These are phyloP conservation scores for Triplophysa yarkandensis DNA, from an alignment of 2,797 vertebrate species.

Conservation along the genomic window DNA sequence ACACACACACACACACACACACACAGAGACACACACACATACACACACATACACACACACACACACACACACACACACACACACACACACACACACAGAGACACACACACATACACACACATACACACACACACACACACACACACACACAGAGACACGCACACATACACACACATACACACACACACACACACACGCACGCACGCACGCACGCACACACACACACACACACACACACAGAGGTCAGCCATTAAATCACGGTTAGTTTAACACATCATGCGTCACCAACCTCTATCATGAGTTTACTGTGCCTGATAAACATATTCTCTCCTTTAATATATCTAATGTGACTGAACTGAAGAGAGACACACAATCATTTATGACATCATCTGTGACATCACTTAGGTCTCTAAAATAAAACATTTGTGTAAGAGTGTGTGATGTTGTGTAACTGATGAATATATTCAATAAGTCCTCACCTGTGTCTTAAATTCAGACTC, in stretches of 20 bases:
- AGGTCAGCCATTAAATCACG: neutral
- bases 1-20: too few relatives aligned
- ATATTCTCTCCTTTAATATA: conserved; percentile 89
- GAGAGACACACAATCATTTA: conserved; percentile 57
- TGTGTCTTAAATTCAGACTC: conserved; percentile 86
- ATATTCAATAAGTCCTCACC: conserved; percentile 69
- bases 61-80: neutral
- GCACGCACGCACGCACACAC: neutral
- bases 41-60: neutral
- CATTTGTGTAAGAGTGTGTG: too few relatives aligned
- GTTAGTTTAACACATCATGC: conserved; percentile 37
- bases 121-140: too few relatives aligned
- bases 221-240: conserved; percentile 17
- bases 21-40: too few relatives aligned
- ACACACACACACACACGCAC: neutral
- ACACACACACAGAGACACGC: too few relatives aligned
- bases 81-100: too few relatives aligned
- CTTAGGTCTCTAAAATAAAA: too few relatives aligned
- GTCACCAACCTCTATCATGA: conserved; percentile 90
- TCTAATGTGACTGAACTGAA: conserved; percentile 87
- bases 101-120: too few relatives aligned
- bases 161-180: too few relatives aligned
- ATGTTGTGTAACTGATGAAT: neutral
- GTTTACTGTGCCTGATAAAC: conserved; percentile 91
- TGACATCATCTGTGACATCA: neutral